phyloP scores from a whole-genome alignment of 2,888 invertebrate species.

The Meteorus colon region DNA sequence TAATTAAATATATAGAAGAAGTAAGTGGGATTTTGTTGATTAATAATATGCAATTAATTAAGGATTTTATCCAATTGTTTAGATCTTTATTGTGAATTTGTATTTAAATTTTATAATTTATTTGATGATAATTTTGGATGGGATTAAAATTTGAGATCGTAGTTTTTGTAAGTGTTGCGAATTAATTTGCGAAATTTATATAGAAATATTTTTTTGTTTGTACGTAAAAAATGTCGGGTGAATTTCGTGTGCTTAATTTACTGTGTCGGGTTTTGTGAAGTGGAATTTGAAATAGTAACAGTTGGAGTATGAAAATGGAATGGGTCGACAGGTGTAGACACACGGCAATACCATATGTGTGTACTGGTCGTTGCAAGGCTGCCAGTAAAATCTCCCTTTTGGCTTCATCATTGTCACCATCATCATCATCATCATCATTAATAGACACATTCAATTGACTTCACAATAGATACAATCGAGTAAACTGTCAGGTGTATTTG shows the following conservation, averaged over 20 bases:
- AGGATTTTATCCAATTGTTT: too few relatives aligned
- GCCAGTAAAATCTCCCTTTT: not conserved
- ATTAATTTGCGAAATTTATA: too few relatives aligned
- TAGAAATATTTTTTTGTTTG: not conserved
- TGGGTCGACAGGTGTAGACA: conserved; percentile 4
- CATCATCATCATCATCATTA: not conserved
- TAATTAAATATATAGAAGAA: too few relatives aligned
- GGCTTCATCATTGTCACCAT: not conserved
- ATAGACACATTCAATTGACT: not conserved
- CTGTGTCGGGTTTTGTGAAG: not conserved
- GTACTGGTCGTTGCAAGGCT: conserved; percentile 6
- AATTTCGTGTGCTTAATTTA: not conserved
- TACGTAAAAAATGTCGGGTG: too few relatives aligned
- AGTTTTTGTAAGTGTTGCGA: too few relatives aligned
- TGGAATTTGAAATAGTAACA: conserved; percentile 15
- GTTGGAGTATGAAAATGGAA: not conserved
- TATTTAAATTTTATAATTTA: too few relatives aligned
- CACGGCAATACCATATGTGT: conserved; percentile 16
- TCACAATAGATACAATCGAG: not conserved
- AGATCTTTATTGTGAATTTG: too few relatives aligned
- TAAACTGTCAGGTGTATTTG: too few relatives aligned
- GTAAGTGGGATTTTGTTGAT: too few relatives aligned
- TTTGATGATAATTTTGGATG: too few relatives aligned
- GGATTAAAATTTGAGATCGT: too few relatives aligned
- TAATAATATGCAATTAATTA: too few relatives aligned